Conservation (phyloP, 2,113 vertebrate species). For the Melospiza melodia region DNA sequence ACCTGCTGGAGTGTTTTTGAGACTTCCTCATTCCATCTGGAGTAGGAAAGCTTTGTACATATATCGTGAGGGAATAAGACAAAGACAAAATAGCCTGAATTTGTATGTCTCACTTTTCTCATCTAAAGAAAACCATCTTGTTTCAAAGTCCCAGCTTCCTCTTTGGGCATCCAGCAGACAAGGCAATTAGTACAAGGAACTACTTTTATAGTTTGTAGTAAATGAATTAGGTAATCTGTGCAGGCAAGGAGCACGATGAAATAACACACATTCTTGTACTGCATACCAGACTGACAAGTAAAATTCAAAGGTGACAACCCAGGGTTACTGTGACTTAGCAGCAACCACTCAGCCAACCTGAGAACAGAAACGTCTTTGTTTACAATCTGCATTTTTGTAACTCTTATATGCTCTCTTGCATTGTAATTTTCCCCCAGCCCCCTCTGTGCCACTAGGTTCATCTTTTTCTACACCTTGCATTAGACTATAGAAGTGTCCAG, state of each 20-base stretch:
- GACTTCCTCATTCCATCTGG: background rate
- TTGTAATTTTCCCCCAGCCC: background rate
- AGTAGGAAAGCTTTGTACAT: background rate
- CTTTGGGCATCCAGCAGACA: background rate
- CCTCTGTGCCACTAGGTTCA: background rate
- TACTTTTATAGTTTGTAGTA: background rate
- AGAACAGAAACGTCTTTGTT: slow-evolving; percentile 51
- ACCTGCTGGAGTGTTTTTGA: background rate
- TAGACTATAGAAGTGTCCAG: background rate
- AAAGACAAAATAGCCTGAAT: background rate
- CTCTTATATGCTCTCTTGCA: slow-evolving; percentile 27
- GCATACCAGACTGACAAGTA: slow-evolving; percentile 45
- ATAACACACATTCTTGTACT: background rate
- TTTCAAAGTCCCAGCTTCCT: background rate
- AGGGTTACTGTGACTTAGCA: background rate
- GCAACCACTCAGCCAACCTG: background rate
- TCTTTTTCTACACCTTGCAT: background rate
- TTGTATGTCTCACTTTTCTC: background rate
- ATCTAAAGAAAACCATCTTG: background rate
- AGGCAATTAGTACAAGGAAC: background rate
- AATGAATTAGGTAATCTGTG: background rate
- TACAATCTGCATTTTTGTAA: slow-evolving; percentile 42
- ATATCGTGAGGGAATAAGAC: background rate
- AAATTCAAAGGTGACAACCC: slow-evolving; percentile 36
- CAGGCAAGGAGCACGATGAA: background rate